Conservation (phyloP, 1,140 invertebrate genomes). For the Drosophila nasuta region DNA sequence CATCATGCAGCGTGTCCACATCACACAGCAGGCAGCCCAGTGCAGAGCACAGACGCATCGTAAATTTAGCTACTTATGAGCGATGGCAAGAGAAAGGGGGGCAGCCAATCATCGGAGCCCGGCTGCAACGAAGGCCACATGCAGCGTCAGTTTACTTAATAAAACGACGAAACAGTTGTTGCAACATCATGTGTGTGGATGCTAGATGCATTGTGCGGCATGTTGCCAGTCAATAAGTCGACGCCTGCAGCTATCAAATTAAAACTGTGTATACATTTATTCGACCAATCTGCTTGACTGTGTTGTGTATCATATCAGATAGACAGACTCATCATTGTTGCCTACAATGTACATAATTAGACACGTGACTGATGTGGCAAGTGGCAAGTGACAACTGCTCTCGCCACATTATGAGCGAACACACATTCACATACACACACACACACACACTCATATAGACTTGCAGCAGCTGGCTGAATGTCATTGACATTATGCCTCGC, state of each 20-base stretch:
- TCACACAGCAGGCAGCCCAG: constrained; percentile 27
- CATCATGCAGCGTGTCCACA: constrained; percentile 17
- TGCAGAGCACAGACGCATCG: constrained; percentile 21
- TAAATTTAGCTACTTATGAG: constrained; percentile 39
- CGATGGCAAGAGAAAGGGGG: not conserved
- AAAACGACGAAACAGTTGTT: constrained; percentile 32
- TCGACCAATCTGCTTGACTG: constrained; percentile 9
- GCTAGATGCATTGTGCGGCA: constrained; percentile 20
- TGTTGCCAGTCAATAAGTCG: constrained; percentile 27
- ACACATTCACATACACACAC: too few species aligned
- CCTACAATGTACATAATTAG: constrained; percentile 44
- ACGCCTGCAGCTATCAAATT: constrained; percentile 16
- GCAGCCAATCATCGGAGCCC: constrained; percentile 54
- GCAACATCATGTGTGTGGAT: constrained; percentile 5
- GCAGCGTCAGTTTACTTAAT: constrained; percentile 49
- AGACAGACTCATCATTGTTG: not conserved
- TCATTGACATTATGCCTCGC: constrained; percentile 2
- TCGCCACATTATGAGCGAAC: not conserved
- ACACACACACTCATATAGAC: not conserved
- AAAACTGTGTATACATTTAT: constrained; percentile 12
- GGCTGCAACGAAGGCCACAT: constrained; percentile 17
- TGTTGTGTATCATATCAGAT: too few species aligned
- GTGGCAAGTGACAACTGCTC: constrained; percentile 6
- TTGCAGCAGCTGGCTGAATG: constrained; percentile 9
- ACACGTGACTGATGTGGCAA: constrained; percentile 61